A percentile compares a stretch with the other conserved stretches of the same genome.
Conservation (phyloP, 2,888 invertebrate species). For the Drosophila putrida region DNA sequence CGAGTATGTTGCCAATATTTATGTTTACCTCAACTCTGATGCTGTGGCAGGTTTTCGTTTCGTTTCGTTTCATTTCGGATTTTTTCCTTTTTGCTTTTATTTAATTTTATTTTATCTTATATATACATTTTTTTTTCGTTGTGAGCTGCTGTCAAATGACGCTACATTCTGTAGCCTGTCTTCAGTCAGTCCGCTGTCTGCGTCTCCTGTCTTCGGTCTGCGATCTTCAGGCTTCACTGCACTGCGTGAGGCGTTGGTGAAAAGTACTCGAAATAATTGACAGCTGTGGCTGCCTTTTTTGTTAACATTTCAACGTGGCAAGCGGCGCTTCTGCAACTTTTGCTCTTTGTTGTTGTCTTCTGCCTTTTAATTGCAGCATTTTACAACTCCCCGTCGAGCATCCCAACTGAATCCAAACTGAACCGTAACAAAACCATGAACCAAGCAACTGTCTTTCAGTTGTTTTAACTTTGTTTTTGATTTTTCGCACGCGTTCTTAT, state of each 20-base stretch:
- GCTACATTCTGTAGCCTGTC: slow-evolving; percentile 27
- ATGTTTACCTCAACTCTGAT: slow-evolving; percentile 54
- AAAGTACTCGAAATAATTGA: slow-evolving; percentile 83
- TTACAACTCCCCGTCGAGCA: slow-evolving; percentile 75
- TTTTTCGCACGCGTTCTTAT: slow-evolving; percentile 60
- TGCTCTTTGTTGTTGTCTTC: slow-evolving; percentile 31
- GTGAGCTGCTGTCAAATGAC: slow-evolving; percentile 58
- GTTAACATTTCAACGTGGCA: slow-evolving; percentile 60
- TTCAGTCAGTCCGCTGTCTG: slow-evolving; percentile 24
- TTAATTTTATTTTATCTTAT: neutral
- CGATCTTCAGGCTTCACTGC: slow-evolving; percentile 35
- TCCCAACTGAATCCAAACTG: slow-evolving; percentile 1
- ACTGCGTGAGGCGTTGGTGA: slow-evolving; percentile 82
- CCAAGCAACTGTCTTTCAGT: slow-evolving; percentile 18
- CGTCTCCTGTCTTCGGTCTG: slow-evolving; percentile 21
- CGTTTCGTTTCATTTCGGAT: neutral
- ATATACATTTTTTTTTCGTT: slow-evolving; percentile 9
- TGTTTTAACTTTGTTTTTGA: slow-evolving; percentile 59
- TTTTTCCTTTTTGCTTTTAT: neutral
- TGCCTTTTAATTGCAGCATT: slow-evolving; percentile 77
- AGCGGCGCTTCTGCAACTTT: slow-evolving; percentile 62
- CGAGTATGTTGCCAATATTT: slow-evolving; percentile 79
- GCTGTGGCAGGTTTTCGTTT: slow-evolving; percentile 19
- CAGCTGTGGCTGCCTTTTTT: slow-evolving; percentile 81
- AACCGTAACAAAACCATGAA: slow-evolving; percentile 11